Percentiles rank a stretch among this genome's conserved stretches.
These are phyloP conservation scores for Drosophila oshimai DNA, from an alignment of 1,140 invertebrate species.

Conservation along the genomic window DNA sequence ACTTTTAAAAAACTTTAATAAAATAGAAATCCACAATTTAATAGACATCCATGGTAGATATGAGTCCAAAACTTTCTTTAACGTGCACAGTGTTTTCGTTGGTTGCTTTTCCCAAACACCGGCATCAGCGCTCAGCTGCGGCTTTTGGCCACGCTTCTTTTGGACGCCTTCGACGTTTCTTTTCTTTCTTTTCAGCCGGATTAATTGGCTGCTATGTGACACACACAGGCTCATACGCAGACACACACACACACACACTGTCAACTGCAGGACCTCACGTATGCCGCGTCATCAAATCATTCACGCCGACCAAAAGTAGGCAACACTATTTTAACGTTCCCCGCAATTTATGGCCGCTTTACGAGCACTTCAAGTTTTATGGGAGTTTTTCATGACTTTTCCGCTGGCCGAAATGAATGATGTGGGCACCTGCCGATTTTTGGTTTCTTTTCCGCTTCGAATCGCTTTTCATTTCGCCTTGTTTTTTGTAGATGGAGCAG, in stretches of 20 bases:
- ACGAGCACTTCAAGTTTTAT: slow-evolving; percentile 46
- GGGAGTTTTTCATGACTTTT: slow-evolving; percentile 47
- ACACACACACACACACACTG: background rate
- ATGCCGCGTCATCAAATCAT: slow-evolving; percentile 39
- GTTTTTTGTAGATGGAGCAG: slow-evolving; percentile 22
- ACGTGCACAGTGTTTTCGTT: background rate
- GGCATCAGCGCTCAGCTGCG: slow-evolving; percentile 24
- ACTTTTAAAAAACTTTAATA: too few species aligned
- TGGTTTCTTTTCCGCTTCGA: slow-evolving; percentile 7
- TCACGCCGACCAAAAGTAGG: slow-evolving; percentile 20
- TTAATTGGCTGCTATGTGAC: slow-evolving; percentile 68
- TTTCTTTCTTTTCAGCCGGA: slow-evolving; percentile 53
- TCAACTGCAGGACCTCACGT: background rate
- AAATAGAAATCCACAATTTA: too few species aligned
- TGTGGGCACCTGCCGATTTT: slow-evolving; percentile 7
- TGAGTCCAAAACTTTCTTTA: background rate
- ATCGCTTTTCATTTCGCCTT: slow-evolving; percentile 47
- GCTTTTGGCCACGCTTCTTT: slow-evolving; percentile 35
- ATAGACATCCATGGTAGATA: too few species aligned
- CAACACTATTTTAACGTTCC: slow-evolving; percentile 20
- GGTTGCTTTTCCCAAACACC: background rate
- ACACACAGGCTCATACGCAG: slow-evolving; percentile 22
- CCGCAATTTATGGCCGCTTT: slow-evolving; percentile 16
- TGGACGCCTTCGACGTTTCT: slow-evolving; percentile 24
- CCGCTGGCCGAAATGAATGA: slow-evolving; percentile 32